Evolutionary conservation across 2,113 vertebrate species (phyloP).

Genomic region (Lanius collurio): DNA sequence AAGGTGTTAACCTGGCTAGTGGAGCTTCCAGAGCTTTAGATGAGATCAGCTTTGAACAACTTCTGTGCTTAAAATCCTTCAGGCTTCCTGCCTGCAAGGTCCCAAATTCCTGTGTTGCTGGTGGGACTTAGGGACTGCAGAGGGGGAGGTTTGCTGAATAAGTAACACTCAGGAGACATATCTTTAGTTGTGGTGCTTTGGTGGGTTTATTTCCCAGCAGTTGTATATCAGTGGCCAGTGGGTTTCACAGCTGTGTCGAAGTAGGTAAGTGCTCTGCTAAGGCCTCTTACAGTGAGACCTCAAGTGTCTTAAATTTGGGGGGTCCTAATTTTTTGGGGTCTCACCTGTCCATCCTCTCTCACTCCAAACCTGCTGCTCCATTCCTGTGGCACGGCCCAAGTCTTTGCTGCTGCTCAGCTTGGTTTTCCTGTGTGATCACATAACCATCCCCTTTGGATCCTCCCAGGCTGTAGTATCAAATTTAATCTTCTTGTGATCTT

Average conservation of each 20-base stretch:
- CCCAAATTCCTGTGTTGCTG: not conserved
- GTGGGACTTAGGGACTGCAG: not conserved
- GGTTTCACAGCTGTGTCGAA: not conserved
- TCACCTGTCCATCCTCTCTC: not conserved
- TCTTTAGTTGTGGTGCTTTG: not conserved
- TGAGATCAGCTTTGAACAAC: too few species aligned
- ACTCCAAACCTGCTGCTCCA: rapidly evolving
- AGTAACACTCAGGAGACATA: not conserved
- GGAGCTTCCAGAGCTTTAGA: not conserved
- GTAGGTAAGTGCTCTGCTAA: not conserved
- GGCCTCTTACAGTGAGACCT: not conserved
- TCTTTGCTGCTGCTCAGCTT: not conserved
- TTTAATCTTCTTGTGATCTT: not conserved
- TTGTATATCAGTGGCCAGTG: not conserved
- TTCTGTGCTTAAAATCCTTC: not conserved
- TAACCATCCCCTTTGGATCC: not conserved
- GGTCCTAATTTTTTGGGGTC: not conserved
- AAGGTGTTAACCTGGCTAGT: not conserved
- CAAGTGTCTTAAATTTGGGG: not conserved
- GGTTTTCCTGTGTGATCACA: not conserved
- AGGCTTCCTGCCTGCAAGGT: not conserved
- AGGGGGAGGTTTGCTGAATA: not conserved
- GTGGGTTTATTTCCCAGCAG: not conserved
- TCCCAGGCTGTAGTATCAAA: not conserved
- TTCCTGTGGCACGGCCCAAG: not conserved